Conservation (phyloP, 1,140 invertebrate species). For the Drosophila burlai region DNA sequence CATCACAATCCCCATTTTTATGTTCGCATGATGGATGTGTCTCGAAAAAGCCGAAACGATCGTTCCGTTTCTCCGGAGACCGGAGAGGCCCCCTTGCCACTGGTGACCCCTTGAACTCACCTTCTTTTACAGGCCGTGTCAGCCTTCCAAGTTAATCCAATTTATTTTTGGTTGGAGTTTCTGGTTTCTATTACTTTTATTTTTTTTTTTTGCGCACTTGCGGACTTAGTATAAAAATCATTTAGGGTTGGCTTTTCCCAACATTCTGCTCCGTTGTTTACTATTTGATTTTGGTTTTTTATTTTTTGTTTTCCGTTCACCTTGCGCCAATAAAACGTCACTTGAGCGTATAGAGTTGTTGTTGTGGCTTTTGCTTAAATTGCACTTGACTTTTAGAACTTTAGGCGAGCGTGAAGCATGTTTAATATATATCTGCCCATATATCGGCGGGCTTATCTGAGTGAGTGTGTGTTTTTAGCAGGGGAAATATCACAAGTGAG, state of each 20-base stretch:
- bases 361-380: slow-evolving; percentile 56
- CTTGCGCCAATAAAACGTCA: slow-evolving; percentile 81
- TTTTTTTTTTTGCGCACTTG: slow-evolving; percentile 26
- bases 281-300: slow-evolving; percentile 16
- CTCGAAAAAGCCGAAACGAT: slow-evolving; percentile 30
- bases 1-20: slow-evolving; percentile 40
- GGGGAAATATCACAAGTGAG: slow-evolving; percentile 31
- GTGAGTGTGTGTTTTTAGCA: slow-evolving; percentile 28
- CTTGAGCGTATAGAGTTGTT: slow-evolving; percentile 62
- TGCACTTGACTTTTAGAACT: slow-evolving; percentile 79
- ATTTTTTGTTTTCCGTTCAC: slow-evolving; percentile 44
- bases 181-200: not conserved
- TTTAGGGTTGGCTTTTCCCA: slow-evolving; percentile 27
- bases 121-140: slow-evolving; percentile 26
- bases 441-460: slow-evolving; percentile 8
- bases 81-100: not conserved
- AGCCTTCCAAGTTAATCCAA: slow-evolving; percentile 40
- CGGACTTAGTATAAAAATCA: slow-evolving; percentile 9
- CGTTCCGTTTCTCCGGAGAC: slow-evolving; percentile 29
- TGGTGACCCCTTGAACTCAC: slow-evolving; percentile 40
- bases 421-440: slow-evolving; percentile 41
- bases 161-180: slow-evolving; percentile 31
- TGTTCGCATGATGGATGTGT: slow-evolving; percentile 68
- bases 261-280: slow-evolving; percentile 30
- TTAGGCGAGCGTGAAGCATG: slow-evolving; percentile 70